These are phyloP conservation scores for Halcyon malimbica DNA, from an alignment of 2,113 vertebrate species.

Conservation along the genomic window DNA sequence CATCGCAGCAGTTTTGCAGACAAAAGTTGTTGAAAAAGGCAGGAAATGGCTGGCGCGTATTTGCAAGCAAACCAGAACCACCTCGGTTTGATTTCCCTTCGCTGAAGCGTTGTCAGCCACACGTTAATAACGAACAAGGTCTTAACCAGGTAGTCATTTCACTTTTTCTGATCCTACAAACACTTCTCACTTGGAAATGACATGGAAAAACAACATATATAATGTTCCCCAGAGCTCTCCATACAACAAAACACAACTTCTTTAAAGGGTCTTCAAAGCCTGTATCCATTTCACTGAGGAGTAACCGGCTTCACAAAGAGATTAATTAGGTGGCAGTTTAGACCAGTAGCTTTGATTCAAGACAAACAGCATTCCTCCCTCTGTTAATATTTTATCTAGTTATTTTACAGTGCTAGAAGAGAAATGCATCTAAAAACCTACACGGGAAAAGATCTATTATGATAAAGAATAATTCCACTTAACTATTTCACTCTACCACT, in stretches of 20 bases:
- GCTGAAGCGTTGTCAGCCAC: background rate
- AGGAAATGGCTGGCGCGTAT: background rate
- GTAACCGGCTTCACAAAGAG: background rate
- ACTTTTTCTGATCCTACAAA: background rate
- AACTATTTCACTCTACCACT: background rate
- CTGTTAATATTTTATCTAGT: fast-evolving
- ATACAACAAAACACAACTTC: background rate
- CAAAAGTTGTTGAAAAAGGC: background rate
- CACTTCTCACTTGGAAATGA: background rate
- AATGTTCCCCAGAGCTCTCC: background rate
- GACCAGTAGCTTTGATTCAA: background rate
- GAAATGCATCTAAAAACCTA: background rate
- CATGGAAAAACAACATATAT: fast-evolving
- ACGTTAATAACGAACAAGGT: too few species aligned
- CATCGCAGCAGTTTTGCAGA: background rate
- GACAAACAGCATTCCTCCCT: background rate
- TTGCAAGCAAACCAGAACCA: background rate
- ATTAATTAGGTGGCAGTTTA: background rate
- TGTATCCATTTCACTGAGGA: background rate
- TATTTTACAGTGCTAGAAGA: background rate
- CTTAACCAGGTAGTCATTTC: background rate
- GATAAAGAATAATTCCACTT: background rate
- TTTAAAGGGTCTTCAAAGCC: background rate
- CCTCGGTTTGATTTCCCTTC: background rate
- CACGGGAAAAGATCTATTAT: background rate